Evolutionary conservation across 1,140 invertebrate species (phyloP).

Genomic region (Drosophila lacertosa): DNA sequence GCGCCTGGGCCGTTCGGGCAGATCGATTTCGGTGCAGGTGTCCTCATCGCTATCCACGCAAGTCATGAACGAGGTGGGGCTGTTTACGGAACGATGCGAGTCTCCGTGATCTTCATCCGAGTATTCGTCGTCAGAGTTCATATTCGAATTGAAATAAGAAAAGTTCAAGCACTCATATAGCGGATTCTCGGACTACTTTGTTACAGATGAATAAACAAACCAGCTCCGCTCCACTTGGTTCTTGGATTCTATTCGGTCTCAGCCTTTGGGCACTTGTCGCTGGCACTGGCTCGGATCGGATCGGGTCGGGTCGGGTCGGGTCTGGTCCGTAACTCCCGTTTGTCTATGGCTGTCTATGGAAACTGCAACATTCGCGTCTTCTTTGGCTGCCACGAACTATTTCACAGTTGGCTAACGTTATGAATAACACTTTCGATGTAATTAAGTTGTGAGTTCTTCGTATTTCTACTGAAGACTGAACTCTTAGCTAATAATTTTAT

Average conservation of each 20-base stretch:
- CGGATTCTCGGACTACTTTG: constrained; percentile 34
- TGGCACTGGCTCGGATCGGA: not conserved
- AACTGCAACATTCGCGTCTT: constrained; percentile 16
- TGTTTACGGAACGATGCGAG: constrained; percentile 88
- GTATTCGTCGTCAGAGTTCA: constrained; percentile 96
- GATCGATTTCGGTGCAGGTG: constrained; percentile 94
- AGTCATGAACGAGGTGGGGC: constrained; percentile 88
- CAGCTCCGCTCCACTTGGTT: constrained; percentile 2
- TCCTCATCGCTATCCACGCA: constrained; percentile 91
- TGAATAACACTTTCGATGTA: constrained; percentile 39
- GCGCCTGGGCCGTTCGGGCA: constrained; percentile 86
- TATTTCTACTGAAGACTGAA: constrained; percentile 63
- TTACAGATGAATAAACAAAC: constrained; percentile 17
- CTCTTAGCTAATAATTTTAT: constrained; percentile 28
- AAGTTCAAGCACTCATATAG: constrained; percentile 28
- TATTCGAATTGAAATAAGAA: constrained; percentile 77
- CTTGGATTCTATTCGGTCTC: not conserved
- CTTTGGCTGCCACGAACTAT: constrained; percentile 3
- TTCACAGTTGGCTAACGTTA: not conserved
- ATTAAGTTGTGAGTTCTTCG: constrained; percentile 50
- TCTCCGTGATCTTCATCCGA: constrained; percentile 92
- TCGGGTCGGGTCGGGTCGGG: too few relatives aligned
- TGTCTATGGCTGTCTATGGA: constrained; percentile 15
- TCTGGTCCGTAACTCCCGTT: not conserved
- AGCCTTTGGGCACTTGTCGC: not conserved